Evolutionary conservation across 2,113 vertebrate genomes (phyloP).

Genomic region (Motacilla alba): DNA sequence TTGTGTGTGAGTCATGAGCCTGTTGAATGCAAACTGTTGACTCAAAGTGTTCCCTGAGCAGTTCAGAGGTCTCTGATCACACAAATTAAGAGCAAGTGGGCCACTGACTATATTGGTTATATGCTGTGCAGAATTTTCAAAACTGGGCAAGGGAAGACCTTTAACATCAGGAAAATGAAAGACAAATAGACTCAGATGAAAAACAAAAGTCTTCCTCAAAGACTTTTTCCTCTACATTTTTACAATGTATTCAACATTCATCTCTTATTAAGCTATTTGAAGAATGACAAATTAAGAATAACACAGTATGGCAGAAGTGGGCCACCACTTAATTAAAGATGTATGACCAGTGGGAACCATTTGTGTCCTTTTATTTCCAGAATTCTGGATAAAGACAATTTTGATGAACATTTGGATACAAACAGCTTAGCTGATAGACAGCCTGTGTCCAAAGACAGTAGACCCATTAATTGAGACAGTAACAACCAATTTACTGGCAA

Average conservation of each 20-base stretch:
- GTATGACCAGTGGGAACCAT: background rate
- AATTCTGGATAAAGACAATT: background rate
- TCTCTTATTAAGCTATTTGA: background rate
- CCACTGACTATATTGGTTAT: background rate
- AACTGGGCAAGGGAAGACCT: background rate
- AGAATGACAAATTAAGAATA: background rate
- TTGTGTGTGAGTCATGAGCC: background rate
- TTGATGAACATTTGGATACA: background rate
- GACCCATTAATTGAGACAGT: background rate
- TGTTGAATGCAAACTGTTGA: background rate
- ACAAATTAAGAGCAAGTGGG: background rate
- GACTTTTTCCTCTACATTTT: background rate
- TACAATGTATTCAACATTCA: background rate
- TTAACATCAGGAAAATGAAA: background rate
- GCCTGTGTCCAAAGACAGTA: background rate
- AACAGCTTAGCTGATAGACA: background rate
- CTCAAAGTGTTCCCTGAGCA: background rate
- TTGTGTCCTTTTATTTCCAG: background rate
- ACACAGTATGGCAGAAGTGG: background rate
- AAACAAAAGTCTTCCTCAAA: background rate
- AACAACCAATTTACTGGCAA: background rate
- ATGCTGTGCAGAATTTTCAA: background rate
- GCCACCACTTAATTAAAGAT: background rate
- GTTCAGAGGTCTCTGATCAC: background rate
- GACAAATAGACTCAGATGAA: background rate